Evolutionary conservation across 2,888 invertebrate species (phyloP).

Genomic region (Eledona agricola): DNA sequence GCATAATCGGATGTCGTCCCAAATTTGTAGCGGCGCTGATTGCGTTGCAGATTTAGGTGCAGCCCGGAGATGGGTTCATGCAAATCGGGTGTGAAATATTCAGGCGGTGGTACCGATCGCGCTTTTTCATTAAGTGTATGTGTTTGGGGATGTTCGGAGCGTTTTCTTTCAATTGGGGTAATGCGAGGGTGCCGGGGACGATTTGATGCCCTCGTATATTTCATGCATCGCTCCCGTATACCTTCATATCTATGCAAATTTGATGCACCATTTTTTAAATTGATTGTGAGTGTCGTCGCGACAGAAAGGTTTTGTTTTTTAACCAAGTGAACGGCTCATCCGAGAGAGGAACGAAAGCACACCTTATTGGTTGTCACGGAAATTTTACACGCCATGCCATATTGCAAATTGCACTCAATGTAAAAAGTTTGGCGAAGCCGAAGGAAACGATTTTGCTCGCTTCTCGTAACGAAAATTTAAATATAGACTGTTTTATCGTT

Average conservation of each 20-base stretch:
- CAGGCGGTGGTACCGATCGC: too few relatives aligned
- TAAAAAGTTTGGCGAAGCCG: conserved; percentile 13
- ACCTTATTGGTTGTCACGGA: conserved; percentile 35
- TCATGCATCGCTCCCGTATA: conserved; percentile 45
- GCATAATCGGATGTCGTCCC: too few relatives aligned
- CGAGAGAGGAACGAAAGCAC: conserved; percentile 11
- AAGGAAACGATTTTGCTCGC: conserved; percentile 6
- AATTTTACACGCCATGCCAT: conserved; percentile 31
- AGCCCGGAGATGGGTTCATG: too few relatives aligned
- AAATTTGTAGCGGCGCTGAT: too few relatives aligned
- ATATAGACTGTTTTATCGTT: conserved; percentile 10
- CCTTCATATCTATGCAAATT: conserved; percentile 54
- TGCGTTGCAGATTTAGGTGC: too few relatives aligned
- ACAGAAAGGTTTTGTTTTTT: conserved; percentile 41
- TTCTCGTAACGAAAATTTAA: conserved; percentile 9
- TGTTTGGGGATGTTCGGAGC: too few relatives aligned
- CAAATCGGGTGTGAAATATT: too few relatives aligned
- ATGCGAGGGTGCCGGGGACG: conserved; percentile 46
- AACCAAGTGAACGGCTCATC: conserved; percentile 21
- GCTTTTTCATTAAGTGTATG: too few relatives aligned
- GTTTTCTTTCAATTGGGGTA: conserved; percentile 45
- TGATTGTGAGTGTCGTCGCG: conserved; percentile 53
- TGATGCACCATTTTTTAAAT: conserved; percentile 52
- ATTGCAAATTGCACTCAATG: conserved; percentile 29
- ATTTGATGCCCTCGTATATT: conserved; percentile 46